A percentile compares a stretch with the other conserved stretches of the same genome.
Conservation (phyloP, 2,888 invertebrate genomes). For the Dryomyza anilis region DNA sequence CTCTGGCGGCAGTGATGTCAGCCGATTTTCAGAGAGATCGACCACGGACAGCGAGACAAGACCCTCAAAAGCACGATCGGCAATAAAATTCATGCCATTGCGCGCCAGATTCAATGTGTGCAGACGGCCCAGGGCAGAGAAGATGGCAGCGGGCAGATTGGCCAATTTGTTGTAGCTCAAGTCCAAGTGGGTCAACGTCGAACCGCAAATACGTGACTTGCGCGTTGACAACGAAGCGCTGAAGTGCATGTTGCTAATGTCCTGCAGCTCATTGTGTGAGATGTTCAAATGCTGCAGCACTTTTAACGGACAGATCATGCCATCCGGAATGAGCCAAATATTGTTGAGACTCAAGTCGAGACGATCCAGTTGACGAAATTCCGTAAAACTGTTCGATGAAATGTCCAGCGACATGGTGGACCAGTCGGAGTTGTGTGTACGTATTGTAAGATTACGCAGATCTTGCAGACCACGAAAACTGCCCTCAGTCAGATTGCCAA, state of each 20-base stretch:
- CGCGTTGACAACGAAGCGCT: constrained; percentile 67
- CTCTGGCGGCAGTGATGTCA: constrained; percentile 84
- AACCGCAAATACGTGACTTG: constrained; percentile 59
- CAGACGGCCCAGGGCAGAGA: constrained; percentile 78
- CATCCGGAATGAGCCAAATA: constrained; percentile 86
- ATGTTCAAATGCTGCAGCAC: constrained; percentile 82
- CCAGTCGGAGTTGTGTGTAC: constrained; percentile 85
- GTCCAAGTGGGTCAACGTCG: constrained; percentile 81
- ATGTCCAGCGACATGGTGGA: constrained; percentile 84
- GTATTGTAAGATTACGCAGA: constrained; percentile 82
- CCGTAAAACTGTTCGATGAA: constrained; percentile 77
- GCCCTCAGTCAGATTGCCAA: constrained; percentile 81
- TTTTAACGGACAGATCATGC: constrained; percentile 81
- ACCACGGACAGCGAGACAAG: constrained; percentile 80
- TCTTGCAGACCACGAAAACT: constrained; percentile 81
- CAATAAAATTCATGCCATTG: constrained; percentile 87
- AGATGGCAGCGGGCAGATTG: constrained; percentile 79
- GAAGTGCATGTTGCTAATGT: constrained; percentile 84
- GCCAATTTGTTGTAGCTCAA: constrained; percentile 85
- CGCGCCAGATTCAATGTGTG: constrained; percentile 81
- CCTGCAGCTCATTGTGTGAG: constrained; percentile 85
- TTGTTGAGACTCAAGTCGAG: constrained; percentile 86
- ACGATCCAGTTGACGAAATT: constrained; percentile 79
- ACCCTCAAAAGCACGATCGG: constrained; percentile 81
- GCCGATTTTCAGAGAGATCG: constrained; percentile 87